Percentiles rank a stretch among this genome's conserved stretches.
Evolutionary conservation across 2,113 vertebrate species (phyloP).

Genomic region (Bufo gargarizans): DNA sequence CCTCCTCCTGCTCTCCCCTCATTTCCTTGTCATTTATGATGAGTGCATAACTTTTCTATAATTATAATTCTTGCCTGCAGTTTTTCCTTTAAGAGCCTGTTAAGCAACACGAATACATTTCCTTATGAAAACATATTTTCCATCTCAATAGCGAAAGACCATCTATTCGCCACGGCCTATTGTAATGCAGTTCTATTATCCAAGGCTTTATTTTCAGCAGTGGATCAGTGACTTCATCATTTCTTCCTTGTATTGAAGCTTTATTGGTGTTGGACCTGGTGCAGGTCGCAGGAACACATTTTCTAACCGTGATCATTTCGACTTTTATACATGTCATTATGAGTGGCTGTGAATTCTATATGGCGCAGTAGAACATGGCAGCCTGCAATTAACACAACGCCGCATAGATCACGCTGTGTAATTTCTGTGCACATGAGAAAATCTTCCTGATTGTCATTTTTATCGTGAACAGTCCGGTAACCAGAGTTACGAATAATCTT

Average conservation of each 20-base stretch:
- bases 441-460: not conserved
- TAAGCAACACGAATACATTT: not conserved
- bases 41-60: too few relatives aligned
- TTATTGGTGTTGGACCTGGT: not conserved
- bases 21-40: not conserved
- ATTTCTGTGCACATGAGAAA: not conserved
- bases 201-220: not conserved
- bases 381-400: not conserved
- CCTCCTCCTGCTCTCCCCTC: not conserved
- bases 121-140: not conserved
- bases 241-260: not conserved
- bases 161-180: not conserved
- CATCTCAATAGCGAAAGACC: not conserved
- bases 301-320: not conserved
- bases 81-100: not conserved
- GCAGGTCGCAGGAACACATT: not conserved
- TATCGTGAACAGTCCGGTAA: not conserved
- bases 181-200: not conserved
- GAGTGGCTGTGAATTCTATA: not conserved
- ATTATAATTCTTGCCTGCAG: not conserved
- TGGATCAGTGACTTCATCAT: not conserved
- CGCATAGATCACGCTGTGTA: not conserved
- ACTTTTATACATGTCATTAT: not conserved
- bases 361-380: not conserved
- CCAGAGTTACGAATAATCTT: not conserved